Evolutionary conservation across 2,888 invertebrate species (phyloP), one percentile per base, ranked within the genome.

Genomic region (Ornithoptera priamus): DNA sequence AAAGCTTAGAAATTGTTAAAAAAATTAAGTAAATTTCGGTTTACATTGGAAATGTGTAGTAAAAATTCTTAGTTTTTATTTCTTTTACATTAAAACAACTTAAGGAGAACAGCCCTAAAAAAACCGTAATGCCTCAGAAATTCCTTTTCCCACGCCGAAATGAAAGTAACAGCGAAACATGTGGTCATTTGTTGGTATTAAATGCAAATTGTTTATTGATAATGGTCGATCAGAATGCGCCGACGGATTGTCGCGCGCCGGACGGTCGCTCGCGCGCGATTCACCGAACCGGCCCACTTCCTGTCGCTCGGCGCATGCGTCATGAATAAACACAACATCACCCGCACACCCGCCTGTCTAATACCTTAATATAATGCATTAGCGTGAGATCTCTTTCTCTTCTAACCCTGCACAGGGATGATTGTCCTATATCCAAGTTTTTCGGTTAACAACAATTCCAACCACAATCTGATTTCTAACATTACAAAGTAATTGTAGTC

Each of bases 241-340:
- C 72, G 75, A 73, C 74, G 76, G n/a, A 80, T 81, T 84, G 81
- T 86, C 81, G 80, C 82, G 46, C 62, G 62, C 46, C 81, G 84
- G 83, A 83, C 80, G 81, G 77, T 78, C 81, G 82, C 73, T 73
- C 75, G 78, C 36, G 75, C 73, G 79, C 79, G 81, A 85, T 90
- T 90, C 90, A 84, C 73, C 82, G 90, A 90, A 90, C 77, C 80
- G 80, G 78, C 83, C 72, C 81, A 85, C 87, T 88, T 91, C 90
- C 90, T 89, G 89, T 80, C 83, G 85, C 80, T 78, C 77, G 80
- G 76, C 61, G 82, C 84, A 80, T 87, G 84, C 77, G 84, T 80
- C 81, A 84, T 89, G 87, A 87, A 88, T 89, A 89, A 85, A 87
- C 84, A 86, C 85, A 62, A 67, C 30, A 60, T 39, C 7, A 7